Percentiles rank a stretch among this genome's conserved stretches.
Evolutionary conservation across 2,888 invertebrate genomes (phyloP).

Genomic region (Hofmannophila pseudospretella): DNA sequence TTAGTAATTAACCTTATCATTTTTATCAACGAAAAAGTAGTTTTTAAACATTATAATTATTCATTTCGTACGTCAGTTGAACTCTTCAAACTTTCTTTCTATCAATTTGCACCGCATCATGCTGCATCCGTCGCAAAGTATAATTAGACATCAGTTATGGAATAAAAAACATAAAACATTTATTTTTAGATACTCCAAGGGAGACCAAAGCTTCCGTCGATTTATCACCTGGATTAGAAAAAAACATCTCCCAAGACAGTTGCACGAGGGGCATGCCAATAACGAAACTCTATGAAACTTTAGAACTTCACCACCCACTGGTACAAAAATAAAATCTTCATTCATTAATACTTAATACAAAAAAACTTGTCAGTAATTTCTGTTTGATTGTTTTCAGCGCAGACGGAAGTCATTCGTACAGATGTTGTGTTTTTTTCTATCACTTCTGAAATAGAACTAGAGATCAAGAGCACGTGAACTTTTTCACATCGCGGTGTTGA

Average conservation of each 20-base stretch:
- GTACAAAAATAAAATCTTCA: conserved; percentile 14
- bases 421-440: conserved; percentile 34
- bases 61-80: too few species aligned
- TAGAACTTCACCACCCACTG: conserved; percentile 12
- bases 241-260: conserved; percentile 38
- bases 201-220: conserved; percentile 41
- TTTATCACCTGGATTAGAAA: conserved; percentile 62
- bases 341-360: conserved; percentile 24
- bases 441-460: conserved; percentile 35
- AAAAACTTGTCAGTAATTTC: conserved; percentile 33
- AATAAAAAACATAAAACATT: conserved; percentile 40
- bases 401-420: conserved; percentile 44
- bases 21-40: too few species aligned
- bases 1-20: too few species aligned
- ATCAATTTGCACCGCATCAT: conserved; percentile 16
- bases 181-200: conserved; percentile 48
- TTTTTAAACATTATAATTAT: too few species aligned
- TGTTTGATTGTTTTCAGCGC: conserved; percentile 37
- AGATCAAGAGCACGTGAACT: conserved; percentile 25
- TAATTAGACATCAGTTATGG: conserved; percentile 23
- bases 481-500: conserved; percentile 38
- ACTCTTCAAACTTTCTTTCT: too few species aligned
- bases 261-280: conserved; percentile 15
- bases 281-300: conserved; percentile 12
- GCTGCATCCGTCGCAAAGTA: conserved; percentile 11